Evolutionary conservation across 2,797 vertebrate genomes (phyloP).

Genomic region (Phalanger gymnotis): DNA sequence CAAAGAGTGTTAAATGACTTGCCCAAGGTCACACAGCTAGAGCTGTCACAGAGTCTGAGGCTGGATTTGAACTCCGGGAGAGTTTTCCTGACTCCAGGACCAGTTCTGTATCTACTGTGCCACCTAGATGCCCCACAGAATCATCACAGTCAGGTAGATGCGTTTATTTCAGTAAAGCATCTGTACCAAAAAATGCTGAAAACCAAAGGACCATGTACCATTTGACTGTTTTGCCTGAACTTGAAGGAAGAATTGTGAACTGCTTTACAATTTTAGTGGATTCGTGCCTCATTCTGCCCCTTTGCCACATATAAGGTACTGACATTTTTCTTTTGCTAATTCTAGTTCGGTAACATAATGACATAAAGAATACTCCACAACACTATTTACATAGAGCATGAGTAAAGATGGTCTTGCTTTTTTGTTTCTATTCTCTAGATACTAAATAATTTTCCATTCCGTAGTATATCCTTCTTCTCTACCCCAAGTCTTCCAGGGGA

Average conservation of each 20-base stretch:
- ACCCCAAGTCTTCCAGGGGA: background rate
- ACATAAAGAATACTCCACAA: background rate
- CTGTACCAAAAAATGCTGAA: background rate
- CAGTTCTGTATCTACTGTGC: background rate
- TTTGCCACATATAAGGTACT: background rate
- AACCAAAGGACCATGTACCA: background rate
- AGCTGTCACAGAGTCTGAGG: background rate
- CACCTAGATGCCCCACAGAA: too few species aligned
- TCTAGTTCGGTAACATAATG: background rate
- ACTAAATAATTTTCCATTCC: background rate
- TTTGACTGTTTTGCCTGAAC: background rate
- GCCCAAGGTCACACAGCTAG: background rate
- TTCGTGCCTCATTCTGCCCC: background rate
- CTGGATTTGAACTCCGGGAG: background rate
- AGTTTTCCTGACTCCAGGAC: background rate
- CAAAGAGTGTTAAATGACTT: background rate
- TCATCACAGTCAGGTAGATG: background rate
- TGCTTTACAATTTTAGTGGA: background rate
- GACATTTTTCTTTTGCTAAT: background rate
- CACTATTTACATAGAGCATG: background rate
- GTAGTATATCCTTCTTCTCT: slow-evolving; percentile 6
- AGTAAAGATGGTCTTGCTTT: background rate
- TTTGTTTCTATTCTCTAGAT: slow-evolving; percentile 10
- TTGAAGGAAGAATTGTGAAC: background rate
- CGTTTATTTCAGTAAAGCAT: background rate